A percentile compares a stretch with the other conserved stretches of the same genome.
Evolutionary conservation across 2,797 vertebrate species (phyloP).

Genomic region (Eospalax fontanierii): DNA sequence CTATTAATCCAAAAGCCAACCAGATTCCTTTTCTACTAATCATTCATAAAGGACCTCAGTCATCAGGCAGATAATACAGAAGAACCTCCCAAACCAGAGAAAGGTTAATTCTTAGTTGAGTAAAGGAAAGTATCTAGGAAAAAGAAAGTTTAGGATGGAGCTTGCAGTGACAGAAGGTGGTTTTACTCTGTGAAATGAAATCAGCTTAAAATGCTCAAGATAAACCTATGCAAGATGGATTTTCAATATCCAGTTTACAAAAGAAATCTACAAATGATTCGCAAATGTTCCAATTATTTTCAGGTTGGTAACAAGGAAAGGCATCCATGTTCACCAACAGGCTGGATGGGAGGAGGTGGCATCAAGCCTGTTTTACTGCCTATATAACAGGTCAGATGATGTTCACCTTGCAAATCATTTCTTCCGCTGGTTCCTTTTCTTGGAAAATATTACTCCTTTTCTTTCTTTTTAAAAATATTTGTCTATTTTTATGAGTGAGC

Average conservation of each 20-base stretch:
- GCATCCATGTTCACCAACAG: not conserved
- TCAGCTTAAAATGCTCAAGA: slow-evolving; percentile 69
- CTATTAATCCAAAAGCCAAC: not conserved
- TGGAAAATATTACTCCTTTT: slow-evolving; percentile 11
- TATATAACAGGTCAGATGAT: not conserved
- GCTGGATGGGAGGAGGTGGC: not conserved
- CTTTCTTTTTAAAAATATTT: too few relatives aligned
- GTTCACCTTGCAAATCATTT: slow-evolving; percentile 37
- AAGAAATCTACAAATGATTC: slow-evolving; percentile 62
- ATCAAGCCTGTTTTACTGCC: not conserved
- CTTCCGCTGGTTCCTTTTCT: slow-evolving; percentile 54
- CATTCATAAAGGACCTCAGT: not conserved
- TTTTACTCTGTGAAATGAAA: slow-evolving; percentile 36
- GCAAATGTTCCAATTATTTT: slow-evolving; percentile 59
- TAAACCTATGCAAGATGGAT: slow-evolving; percentile 61
- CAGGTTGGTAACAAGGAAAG: slow-evolving; percentile 55
- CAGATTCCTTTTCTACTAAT: not conserved
- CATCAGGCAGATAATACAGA: not conserved
- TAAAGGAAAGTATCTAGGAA: not conserved
- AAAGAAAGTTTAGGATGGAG: not conserved
- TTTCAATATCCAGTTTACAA: slow-evolving; percentile 44
- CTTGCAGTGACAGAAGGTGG: not conserved
- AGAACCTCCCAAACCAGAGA: slow-evolving; percentile 42
- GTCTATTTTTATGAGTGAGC: too few relatives aligned
- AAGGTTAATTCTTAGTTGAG: not conserved